Conservation (phyloP, 1,140 invertebrate genomes). For the Anastrepha ludens region DNA sequence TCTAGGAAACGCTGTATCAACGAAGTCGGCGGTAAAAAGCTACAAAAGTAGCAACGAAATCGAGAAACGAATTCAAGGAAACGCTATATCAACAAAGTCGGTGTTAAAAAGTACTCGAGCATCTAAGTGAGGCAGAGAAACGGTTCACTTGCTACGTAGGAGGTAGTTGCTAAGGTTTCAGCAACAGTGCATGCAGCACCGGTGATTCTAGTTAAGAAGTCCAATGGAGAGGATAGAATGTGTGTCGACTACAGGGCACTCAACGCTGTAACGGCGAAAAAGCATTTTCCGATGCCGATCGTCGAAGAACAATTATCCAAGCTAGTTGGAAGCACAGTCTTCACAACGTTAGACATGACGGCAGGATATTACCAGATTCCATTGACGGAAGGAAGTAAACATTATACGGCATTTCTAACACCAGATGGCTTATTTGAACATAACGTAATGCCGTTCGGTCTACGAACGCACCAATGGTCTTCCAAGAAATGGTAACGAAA, state of each 20-base stretch:
- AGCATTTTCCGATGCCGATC: slow-evolving; percentile 49
- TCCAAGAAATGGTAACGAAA: slow-evolving; percentile 69
- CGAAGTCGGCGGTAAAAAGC: too few relatives aligned
- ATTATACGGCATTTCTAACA: slow-evolving; percentile 27
- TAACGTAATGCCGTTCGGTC: slow-evolving; percentile 74
- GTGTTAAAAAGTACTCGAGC: too few relatives aligned
- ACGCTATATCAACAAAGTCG: too few relatives aligned
- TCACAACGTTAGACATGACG: slow-evolving; percentile 28
- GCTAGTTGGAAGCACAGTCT: slow-evolving; percentile 34
- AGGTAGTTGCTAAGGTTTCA: too few relatives aligned
- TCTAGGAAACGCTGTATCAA: too few relatives aligned
- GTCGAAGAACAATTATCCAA: slow-evolving; percentile 13
- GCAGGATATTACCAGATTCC: slow-evolving; percentile 50
- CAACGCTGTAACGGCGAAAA: slow-evolving; percentile 30
- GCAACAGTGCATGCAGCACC: slow-evolving; percentile 73
- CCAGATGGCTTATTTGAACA: slow-evolving; percentile 62
- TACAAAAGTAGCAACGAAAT: too few relatives aligned
- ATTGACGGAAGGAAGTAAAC: slow-evolving; percentile 38
- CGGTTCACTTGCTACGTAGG: too few relatives aligned
- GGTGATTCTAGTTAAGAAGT: slow-evolving; percentile 76
- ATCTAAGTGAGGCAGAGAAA: too few relatives aligned
- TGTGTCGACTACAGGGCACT: slow-evolving; percentile 63
- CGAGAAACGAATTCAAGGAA: too few relatives aligned
- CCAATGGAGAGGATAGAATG: slow-evolving; percentile 62
- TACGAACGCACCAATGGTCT: slow-evolving; percentile 71